A percentile compares a stretch with the other conserved stretches of the same genome.
These are phyloP conservation scores for Phengaris arion DNA, from an alignment of 2,888 invertebrate species.

Conservation along the genomic window DNA sequence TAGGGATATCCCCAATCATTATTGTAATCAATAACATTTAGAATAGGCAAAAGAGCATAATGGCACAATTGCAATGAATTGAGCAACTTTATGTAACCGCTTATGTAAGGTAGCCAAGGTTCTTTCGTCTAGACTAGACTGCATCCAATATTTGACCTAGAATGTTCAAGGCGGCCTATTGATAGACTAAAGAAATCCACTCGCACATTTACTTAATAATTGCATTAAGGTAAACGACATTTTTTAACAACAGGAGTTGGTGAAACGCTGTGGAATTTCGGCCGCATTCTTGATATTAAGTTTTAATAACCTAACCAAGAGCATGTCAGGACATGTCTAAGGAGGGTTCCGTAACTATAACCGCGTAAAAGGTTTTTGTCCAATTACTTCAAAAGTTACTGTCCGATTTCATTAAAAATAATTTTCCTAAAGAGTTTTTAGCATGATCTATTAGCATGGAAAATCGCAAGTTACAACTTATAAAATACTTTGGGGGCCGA, in stretches of 20 bases:
- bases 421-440: too few relatives aligned
- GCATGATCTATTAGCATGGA: too few relatives aligned
- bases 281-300: conserved; percentile 9
- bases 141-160: conserved; percentile 62
- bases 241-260: conserved; percentile 18
- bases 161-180: conserved; percentile 50
- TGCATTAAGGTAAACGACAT: conserved; percentile 23
- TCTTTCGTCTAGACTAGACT: conserved; percentile 53
- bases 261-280: conserved; percentile 20
- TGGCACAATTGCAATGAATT: conserved; percentile 39
- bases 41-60: conserved; percentile 23
- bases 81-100: conserved; percentile 50
- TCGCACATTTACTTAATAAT: conserved; percentile 17
- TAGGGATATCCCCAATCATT: too few relatives aligned
- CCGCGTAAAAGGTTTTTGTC: too few relatives aligned
- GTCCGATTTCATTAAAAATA: too few relatives aligned
- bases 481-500: too few relatives aligned
- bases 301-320: background rate
- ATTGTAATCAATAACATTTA: conserved; percentile 10
- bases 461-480: too few relatives aligned
- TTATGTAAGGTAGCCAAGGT: conserved; percentile 60
- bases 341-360: too few relatives aligned
- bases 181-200: conserved; percentile 32
- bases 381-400: too few relatives aligned
- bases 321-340: too few relatives aligned